Base-by-base conservation (phyloP, 2,888 invertebrate genomes). In the Leptopilina drosophilae region DNA sequence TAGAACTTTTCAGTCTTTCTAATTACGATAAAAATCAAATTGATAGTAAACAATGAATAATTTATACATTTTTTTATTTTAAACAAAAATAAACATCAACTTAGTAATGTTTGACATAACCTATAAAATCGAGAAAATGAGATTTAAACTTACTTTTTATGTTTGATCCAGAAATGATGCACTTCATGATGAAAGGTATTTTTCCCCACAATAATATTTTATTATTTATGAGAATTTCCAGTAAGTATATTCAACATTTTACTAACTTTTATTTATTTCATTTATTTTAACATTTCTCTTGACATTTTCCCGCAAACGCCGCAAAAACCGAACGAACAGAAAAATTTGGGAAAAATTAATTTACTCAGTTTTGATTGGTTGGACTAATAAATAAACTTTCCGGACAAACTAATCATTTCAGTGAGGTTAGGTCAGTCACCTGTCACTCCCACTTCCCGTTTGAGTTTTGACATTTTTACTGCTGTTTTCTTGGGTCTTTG, bases 121-220 rank as follows among this genome's bases (percentile, higher is more conserved):
- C 80, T 80, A 69, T 64, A 66, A 33, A 67, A 78, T 64, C 64
- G 67, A 69, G 64, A 65, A 80, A 76, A 56, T 26, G 67, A 4
- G 14, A 12, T 77, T 78, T 78, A 53, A 49, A 87, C 88, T 86
- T 91, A 96, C 97, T 94, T 94, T 96, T 96, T 53, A 96, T 94
- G 92, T 96, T 96, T 80, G 93, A 92, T 64, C 95, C 95, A 6
- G 96, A 95, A 83, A 97, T 93, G 80, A 95, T 93, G 91, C 96
- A 96, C 93, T 96, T 95, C 96, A 96, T 96, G 62, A 83, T 86
- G 79, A 82, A 73, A 64, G 33, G 5, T 53, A 42, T 40, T 33
- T 42, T 53, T 33, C 33, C 62, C 20, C 53, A 7, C 8, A 8
- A 59, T 64, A 77, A 42, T 26, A 26, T 73, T 49, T 14, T 12